Evolutionary conservation across 1,140 invertebrate species (phyloP), one percentile per base, ranked within the genome.

Genomic region (Zaprionus vittiger): DNA sequence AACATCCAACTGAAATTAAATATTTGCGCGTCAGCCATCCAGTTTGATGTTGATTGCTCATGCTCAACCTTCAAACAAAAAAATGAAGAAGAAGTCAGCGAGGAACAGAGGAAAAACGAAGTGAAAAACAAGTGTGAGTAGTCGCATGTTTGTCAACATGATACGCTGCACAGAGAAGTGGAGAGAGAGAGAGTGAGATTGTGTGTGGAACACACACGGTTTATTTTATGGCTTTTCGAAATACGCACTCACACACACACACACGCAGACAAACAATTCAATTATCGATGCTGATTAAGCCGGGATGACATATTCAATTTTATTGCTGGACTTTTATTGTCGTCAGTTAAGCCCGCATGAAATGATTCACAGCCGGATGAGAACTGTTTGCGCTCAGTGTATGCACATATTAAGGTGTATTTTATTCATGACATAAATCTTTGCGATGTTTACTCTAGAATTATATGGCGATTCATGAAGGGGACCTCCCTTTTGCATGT

Each of bases 1-100:
- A 81, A 81, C 76, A 79, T 55, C 55, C 52, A 34, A 66, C 64
- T 59, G 69, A 86, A 85, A 82, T 80, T 68, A 81, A 85, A 86
- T 85, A 81, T 85, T 85, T 86, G 83, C 71, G 67, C 60, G 60
- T 54, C 56, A 56, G 38, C 47, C 56, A 79, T 17, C 41, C 67
- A 77, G 66, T 60, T 71, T 75, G 61, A 65, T 60, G 62, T 68
- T 74, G 77, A 77, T 83, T 83, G 65, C 81, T 83, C 77, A 77
- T 66, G 74, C 55, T 59, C 38, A 67, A 67, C 65, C 55, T 59
- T 26, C 24, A 31, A 55, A 65, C 54, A 65, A 12, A 38, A 38
- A 38, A 15, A 14, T 0, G 17, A n/a, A 34, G 14, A 54, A 41
- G 37, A 20, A 34, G 4, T 28, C 24, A 34, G 47, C 28, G 15